Base-by-base conservation (phyloP, 2,797 vertebrate genomes). In the Urophycis tenuis region DNA sequence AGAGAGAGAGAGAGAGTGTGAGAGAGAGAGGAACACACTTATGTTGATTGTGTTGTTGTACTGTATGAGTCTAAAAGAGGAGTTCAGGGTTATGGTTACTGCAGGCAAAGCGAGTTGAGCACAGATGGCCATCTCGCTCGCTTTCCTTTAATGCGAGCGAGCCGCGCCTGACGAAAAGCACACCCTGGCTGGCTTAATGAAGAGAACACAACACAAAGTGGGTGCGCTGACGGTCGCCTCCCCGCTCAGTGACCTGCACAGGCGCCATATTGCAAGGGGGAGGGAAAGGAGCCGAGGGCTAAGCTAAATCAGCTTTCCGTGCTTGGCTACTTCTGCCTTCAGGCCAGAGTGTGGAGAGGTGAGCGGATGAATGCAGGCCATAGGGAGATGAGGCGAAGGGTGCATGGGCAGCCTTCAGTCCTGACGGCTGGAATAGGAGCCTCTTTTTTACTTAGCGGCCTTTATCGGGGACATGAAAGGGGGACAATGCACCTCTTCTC, bases 381-480 rank as follows among this genome's bases (percentile, higher is more conserved):
- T 92, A 92, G 93, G 89, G 89, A 89, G 92, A 91, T 84, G 87
- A 89, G 87, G 85, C 86, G 91, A 92, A 92, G 91, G 89, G 88
- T 88, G 88, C 90, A n/a, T n/a, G 87, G 89, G 86, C 72, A 70
- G 87, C 75, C 79, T 86, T 92, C 89, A 81, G 85, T 90, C 86
- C 87, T 76, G 73, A 86, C 81, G 86, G 87, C 86, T 89, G 84
- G 90, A 92, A 91, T 89, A 91, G 89, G 90, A 83, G 85, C 87
- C 67, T 69, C 29, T 29, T 10, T 67, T 67, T 67, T 67, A 17
- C 89, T 88, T 86, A 91, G 88, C 91, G 89, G 92, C 91, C 92
- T 92, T 90, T 91, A 89, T 92, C 90, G 86, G 84, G 79, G 84
- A 91, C 89, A 90, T 90, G 87, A 91, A 91, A 92, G 88, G 84